Base-by-base conservation (phyloP, 2,888 invertebrate genomes). In the Morinoia aosen region DNA sequence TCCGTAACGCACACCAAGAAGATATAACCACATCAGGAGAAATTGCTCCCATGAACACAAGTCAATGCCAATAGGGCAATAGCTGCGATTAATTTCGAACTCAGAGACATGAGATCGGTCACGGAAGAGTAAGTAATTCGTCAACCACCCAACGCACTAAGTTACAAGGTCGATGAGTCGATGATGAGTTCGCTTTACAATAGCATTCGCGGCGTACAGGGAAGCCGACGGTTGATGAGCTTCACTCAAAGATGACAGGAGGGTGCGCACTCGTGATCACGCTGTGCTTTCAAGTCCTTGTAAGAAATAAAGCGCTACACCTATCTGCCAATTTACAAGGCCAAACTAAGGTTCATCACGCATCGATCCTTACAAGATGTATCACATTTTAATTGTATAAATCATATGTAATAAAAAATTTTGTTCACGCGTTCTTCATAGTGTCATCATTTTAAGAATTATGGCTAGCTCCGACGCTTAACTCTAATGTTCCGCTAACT, bases 191-290 rank as follows among this genome's bases (percentile, higher is more conserved):
- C 57, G 56, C 64, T 64, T 64, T 33, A 91, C 91, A 91, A 91
- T 91, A 57, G 91, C 10, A 57, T 64, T 64, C 25, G 40, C 57
- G 91, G 56, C 8, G 91, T 57, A 33, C 48, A 40, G 56, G 57
- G 16, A 91, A 91, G 57, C 91, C 56, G 91, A 91, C 48, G 57
- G 56, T 91, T 33, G 57, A 91, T 91, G 90, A 90, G 90, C 93
- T 93, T 57, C 12, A 19, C 93, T 48, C 25, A 12, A 48, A 93
- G 93, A 93, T 56, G 33, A 93, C 93, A 93, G 14, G 57, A 57
- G 57, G 56, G 48, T 57, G 57, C 7, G 39, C 93, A 33, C 5
- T 33, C 93, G 58, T 93, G 58, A 93, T 93, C 93, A 33, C 39
- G 58, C 93, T 40, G 48, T 16, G 90, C 40, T 90, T 90, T 90